These are phyloP conservation scores for Heliangelus exortis DNA, from an alignment of 2,797 vertebrate genomes.

Conservation along the genomic window DNA sequence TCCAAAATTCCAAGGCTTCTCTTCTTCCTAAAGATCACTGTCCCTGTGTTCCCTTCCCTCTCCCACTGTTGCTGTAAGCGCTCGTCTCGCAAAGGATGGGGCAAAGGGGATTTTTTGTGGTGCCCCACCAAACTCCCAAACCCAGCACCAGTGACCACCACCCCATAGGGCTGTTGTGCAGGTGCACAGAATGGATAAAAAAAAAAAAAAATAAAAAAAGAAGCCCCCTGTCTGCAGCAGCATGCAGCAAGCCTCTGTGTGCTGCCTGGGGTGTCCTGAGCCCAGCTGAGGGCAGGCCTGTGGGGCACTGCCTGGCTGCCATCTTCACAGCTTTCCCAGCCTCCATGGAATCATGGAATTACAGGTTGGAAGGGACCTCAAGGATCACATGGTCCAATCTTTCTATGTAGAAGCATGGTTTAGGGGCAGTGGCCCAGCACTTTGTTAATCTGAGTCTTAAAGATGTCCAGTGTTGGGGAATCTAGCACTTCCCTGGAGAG, in stretches of 20 bases:
- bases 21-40: not conserved
- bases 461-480: too few relatives aligned
- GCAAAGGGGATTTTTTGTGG: fast-evolving
- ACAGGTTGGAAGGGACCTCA: too few relatives aligned
- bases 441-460: too few relatives aligned
- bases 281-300: not conserved
- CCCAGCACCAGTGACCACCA: fast-evolving
- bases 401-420: too few relatives aligned
- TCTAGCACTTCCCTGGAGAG: too few relatives aligned
- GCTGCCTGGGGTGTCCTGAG: not conserved
- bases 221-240: too few relatives aligned
- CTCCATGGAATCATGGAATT: too few relatives aligned
- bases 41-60: not conserved
- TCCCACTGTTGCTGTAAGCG: fast-evolving
- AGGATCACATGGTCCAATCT: too few relatives aligned
- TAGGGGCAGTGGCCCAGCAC: too few relatives aligned
- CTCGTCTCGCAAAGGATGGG: fast-evolving
- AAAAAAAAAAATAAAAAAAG: not conserved
- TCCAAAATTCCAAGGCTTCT: not conserved
- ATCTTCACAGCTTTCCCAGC: not conserved
- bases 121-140: not conserved
- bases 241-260: not conserved
- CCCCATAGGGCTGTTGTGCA: not conserved
- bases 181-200: not conserved
- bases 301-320: fast-evolving